Evolutionary conservation across 2,888 invertebrate genomes (phyloP), one percentile per base, ranked within the genome.

Genomic region (Leucania comma): DNA sequence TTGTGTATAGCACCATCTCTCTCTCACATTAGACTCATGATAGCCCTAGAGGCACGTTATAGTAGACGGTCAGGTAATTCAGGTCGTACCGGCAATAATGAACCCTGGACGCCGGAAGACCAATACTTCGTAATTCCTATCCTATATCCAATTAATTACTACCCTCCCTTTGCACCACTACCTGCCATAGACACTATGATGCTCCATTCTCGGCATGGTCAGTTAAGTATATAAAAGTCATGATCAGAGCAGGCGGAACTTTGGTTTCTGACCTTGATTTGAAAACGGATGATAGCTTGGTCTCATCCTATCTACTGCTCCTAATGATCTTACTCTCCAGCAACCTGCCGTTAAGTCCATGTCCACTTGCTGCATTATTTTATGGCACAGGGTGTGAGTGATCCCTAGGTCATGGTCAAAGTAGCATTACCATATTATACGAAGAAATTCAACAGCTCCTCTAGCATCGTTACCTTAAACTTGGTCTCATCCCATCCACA

Each of bases 341-440:
- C 86, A 96, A 96, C 85, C 96, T 94, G 78, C 97, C 98, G 84
- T 98, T 98, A 56, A 98, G 97, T 86, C 97, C 97, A 89, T 98
- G 98, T 98, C 98, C 82, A 98, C 98, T 70, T 97, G 96, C 95
- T 98, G 98, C 62, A 97, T 97, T 68, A 98, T 98, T 95, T 98
- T 98, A 81, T 98, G 96, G 93, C 98, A 98, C 86, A 98, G 96
- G 6, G 97, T 97, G 91, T 97, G 97, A n/a, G 96, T 96, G 59
- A 97, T 93, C 0, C 94, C 95, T 38, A 96, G 95, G 83, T 96
- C 96, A 84, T 97, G 96, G 53, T 97, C 97, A 0, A 97, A 96
- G 90, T 98, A 98, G 89, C 10, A n/a, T 57, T 42, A 57, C 56
- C 68, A 68, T 14, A 38, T 38, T 38, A 38, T 14, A 38, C 38